A percentile compares a stretch with the other conserved stretches of the same genome.
phyloP scores from a whole-genome alignment of 2,888 invertebrate genomes.

The Yponomeuta plumbellus region DNA sequence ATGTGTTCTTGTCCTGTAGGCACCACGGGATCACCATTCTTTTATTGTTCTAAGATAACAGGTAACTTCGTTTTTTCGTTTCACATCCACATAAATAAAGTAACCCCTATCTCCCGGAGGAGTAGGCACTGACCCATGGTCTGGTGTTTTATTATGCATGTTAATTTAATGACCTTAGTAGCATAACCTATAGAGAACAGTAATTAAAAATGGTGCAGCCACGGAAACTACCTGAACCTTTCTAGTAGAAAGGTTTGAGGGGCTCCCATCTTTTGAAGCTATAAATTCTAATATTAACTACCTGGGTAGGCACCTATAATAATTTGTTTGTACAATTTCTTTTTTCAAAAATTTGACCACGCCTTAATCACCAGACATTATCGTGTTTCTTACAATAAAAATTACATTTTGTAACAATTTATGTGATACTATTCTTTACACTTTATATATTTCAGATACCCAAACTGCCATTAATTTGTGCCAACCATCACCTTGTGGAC shows the following conservation, averaged over 20 bases:
- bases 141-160: too few species aligned
- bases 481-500: slow-evolving; percentile 78
- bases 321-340: too few species aligned
- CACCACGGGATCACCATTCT: slow-evolving; percentile 79
- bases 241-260: too few species aligned
- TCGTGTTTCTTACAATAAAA: background rate
- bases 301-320: too few species aligned
- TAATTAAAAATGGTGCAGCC: background rate
- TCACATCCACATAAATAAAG: background rate
- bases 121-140: too few species aligned
- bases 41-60: slow-evolving; percentile 69
- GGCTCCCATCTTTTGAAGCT: too few species aligned
- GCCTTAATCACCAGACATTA: background rate
- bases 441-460: slow-evolving; percentile 38
- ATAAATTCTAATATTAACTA: too few species aligned
- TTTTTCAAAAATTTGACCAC: background rate
- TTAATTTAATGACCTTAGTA: too few species aligned
- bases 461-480: slow-evolving; percentile 44
- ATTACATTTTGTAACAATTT: background rate
- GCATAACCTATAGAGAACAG: background rate
- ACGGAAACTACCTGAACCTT: too few species aligned
- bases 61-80: slow-evolving; percentile 35
- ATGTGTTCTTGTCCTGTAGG: slow-evolving; percentile 81
- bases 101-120: background rate
- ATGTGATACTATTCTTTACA: background rate